Conservation (phyloP, 2,797 vertebrate genomes). For the Chloroceryle inda region DNA sequence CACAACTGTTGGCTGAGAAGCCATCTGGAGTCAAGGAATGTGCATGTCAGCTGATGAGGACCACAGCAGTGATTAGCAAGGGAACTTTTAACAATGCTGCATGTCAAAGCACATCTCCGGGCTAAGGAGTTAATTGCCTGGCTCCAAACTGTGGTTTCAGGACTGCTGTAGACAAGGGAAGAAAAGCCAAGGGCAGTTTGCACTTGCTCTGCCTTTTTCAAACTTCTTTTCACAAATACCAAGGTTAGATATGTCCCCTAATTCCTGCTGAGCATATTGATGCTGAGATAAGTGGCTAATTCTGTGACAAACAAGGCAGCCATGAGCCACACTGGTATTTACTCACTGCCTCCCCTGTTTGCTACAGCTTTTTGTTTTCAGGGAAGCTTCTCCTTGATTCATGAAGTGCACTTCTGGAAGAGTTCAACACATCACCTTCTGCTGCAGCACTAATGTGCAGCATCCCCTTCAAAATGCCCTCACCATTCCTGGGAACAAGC, state of each 20-base stretch:
- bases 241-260: not conserved
- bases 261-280: not conserved
- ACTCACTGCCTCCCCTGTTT: not conserved
- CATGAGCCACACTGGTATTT: not conserved
- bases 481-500: not conserved
- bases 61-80: slow-evolving; percentile 41
- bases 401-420: not conserved
- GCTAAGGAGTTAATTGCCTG: slow-evolving; percentile 51
- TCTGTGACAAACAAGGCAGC: not conserved
- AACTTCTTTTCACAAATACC: slow-evolving; percentile 4
- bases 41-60: slow-evolving; percentile 44
- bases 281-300: not conserved
- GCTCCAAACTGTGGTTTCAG: slow-evolving; percentile 41
- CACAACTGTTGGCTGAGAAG: not conserved
- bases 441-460: not conserved
- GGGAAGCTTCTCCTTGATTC: not conserved
- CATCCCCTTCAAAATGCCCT: not conserved
- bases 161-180: slow-evolving; percentile 6
- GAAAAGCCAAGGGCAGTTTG: not conserved
- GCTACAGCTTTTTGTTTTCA: not conserved
- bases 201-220: not conserved
- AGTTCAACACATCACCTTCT: not conserved
- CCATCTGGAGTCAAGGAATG: slow-evolving; percentile 21
- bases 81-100: not conserved
- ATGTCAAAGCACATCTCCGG: slow-evolving; percentile 30